Percentiles rank a stretch among this genome's conserved stretches.
phyloP scores from a whole-genome alignment of 2,888 invertebrate species.

The Agrotis segetum region DNA sequence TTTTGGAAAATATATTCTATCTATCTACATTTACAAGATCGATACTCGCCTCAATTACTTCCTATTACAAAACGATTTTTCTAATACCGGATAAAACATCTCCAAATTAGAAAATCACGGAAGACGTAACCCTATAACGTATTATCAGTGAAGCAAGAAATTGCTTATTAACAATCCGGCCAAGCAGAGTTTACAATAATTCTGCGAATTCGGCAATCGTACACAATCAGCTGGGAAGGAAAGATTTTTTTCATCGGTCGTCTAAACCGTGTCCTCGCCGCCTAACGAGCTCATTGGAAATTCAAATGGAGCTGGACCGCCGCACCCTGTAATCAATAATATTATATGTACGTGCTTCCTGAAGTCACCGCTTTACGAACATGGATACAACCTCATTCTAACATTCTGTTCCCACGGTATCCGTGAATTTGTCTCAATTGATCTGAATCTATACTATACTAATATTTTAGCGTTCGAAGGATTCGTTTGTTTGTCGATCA shows the following conservation, averaged over 20 bases:
- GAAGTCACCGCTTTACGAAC: conserved; percentile 75
- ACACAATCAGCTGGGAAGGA: conserved; percentile 68
- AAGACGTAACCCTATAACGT: conserved; percentile 29
- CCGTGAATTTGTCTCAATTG: conserved; percentile 45
- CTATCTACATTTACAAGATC: not conserved
- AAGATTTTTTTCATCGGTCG: conserved; percentile 80
- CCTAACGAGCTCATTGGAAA: conserved; percentile 91
- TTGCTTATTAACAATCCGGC: conserved; percentile 60
- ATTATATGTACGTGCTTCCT: conserved; percentile 90
- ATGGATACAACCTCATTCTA: conserved; percentile 64
- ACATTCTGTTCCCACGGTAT: conserved; percentile 37
- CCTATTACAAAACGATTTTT: conserved; percentile 2
- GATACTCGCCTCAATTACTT: not conserved
- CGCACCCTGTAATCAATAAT: conserved; percentile 90
- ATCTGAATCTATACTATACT: no score
- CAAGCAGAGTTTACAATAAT: conserved; percentile 68
- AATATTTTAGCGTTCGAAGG: no score
- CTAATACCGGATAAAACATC: conserved; percentile 1
- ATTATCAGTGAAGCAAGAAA: conserved; percentile 50
- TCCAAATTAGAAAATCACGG: conserved; percentile 29
- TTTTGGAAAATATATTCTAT: no score
- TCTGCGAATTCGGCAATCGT: conserved; percentile 55
- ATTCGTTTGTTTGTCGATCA: no score
- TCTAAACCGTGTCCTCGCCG: conserved; percentile 79
- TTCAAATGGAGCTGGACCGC: conserved; percentile 88